Evolutionary conservation across 2,888 invertebrate species (phyloP), one percentile per base, ranked within the genome.

Genomic region (Hypena proboscidalis): DNA sequence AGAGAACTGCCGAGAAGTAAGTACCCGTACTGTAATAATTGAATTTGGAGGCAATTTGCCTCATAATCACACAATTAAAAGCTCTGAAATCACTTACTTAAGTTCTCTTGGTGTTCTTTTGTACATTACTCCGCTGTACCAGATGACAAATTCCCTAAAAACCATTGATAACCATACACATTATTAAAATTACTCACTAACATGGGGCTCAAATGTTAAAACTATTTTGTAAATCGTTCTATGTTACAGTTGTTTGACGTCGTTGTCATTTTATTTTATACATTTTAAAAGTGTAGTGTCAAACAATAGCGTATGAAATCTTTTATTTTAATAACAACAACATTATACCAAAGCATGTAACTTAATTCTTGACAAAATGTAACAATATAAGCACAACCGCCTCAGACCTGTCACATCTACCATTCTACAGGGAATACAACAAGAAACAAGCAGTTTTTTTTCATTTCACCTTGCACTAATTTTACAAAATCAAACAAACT

Each of bases 371-470:
- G 9, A 33, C 17, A 33, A 21, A 27, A 39, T 9, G 22, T 60
- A 26, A 63, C 36, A 30, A 34, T 45, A 34, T 45, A 55, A 63
- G 47, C 50, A 58, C 54, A 62, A 58, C 63, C 61, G 51, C 36
- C 22, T 51, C 57, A 58, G 43, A 56, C 23, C 44, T 40, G 20
- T 31, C 32, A 43, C 40, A 42, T 10, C 5, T 10, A 42, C 10
- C 14, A 22, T 36, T 22, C 17, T 9, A 33, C 14, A 19, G 10
- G 7, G 15, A 23, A 11, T 21, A 31, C 4, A 38, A 17, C 3
- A 22, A n/a, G n/a, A n/a, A n/a, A n/a, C n/a, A n/a, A n/a, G n/a
- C n/a, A n/a, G n/a, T n/a, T n/a, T n/a, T n/a, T n/a, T n/a, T n/a
- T n/a, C n/a, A n/a, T n/a, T n/a, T n/a, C n/a, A n/a, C n/a, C n/a